Evolutionary conservation across 2,888 invertebrate genomes (phyloP), one percentile per base, ranked within the genome.

Genomic region (Petrolisthes cinctipes): DNA sequence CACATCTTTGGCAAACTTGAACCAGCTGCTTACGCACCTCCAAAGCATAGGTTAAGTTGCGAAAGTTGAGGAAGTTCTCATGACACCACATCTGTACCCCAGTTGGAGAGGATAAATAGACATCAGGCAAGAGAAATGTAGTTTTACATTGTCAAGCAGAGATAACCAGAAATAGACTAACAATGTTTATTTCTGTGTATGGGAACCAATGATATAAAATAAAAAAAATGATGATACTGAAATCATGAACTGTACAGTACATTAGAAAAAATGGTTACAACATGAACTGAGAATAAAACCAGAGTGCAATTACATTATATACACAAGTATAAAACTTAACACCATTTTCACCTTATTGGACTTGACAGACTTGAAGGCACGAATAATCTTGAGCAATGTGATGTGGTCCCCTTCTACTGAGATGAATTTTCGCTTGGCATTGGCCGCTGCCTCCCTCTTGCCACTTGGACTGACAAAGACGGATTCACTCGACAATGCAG

Each of bases 391-490:
- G 17, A 99, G 94, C 85, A 98, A 94, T 1, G 97, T 98, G 76
- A 99, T 94, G 92, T 98, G 98, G 93, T 99, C 99, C 14, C 99
- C 99, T 91, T 96, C 95, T 37, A 95, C 94, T 0, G 97, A 96
- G 86, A 95, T 93, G 92, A 98, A 98, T 93, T 97, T 97, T 91
- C 92, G 92, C 91, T 95, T 94, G 0, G 95, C 95, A 91, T 95
- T 94, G 66, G 95, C 92, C 0, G 97, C 97, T 92, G 96, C 95
- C 91, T 97, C 96, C 86, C 96, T 94, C 93, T 96, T 97, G 83
- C 95, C 94, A 90, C 95, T 94, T 83, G 96, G 95, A 82, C 95
- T 95, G 89, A 95, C 94, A 92, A 97, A 96, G 82, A 99, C 94
- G 89, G 96, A 96, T 93, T 99, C 99, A 88, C 97, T 96, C 6